phyloP scores from a whole-genome alignment of 2,888 invertebrate genomes.

The Catocala sponsa region DNA sequence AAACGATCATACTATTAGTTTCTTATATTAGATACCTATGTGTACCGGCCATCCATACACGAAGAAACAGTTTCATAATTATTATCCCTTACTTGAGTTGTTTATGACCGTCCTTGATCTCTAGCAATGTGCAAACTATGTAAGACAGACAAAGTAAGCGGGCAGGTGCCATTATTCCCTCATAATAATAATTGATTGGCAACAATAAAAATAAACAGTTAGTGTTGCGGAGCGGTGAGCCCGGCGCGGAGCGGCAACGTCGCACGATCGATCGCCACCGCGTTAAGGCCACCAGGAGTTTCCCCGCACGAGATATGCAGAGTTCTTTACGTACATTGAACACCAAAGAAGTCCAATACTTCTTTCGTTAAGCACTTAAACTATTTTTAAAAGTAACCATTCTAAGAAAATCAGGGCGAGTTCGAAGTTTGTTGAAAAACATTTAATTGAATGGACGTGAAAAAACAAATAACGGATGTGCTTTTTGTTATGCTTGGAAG shows the following conservation, averaged over 20 bases:
- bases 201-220: constrained; percentile 78
- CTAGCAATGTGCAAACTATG: constrained; percentile 25
- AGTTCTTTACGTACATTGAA: constrained; percentile 43
- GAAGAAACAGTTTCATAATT: no score
- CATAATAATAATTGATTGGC: constrained; percentile 75
- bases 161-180: constrained; percentile 68
- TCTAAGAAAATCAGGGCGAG: constrained; percentile 19
- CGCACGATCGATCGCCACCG: constrained; percentile 76
- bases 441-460: constrained; percentile 23
- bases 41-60: no score
- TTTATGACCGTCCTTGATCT: constrained; percentile 19
- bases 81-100: no score
- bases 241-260: constrained; percentile 77
- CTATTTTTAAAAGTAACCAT: constrained; percentile 29
- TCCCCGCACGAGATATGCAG: constrained; percentile 47
- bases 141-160: constrained; percentile 22
- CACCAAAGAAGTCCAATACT: constrained; percentile 16
- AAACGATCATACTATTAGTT: no score
- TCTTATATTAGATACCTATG: no score
- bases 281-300: constrained; percentile 49
- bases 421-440: constrained; percentile 21
- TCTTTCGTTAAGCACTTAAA: constrained; percentile 33
- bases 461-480: constrained; percentile 1
- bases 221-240: constrained; percentile 44
- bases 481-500: neutral